Evolutionary conservation across 2,888 invertebrate species (phyloP), one percentile per base, ranked within the genome.

Genomic region (Hybos culiciformis): DNA sequence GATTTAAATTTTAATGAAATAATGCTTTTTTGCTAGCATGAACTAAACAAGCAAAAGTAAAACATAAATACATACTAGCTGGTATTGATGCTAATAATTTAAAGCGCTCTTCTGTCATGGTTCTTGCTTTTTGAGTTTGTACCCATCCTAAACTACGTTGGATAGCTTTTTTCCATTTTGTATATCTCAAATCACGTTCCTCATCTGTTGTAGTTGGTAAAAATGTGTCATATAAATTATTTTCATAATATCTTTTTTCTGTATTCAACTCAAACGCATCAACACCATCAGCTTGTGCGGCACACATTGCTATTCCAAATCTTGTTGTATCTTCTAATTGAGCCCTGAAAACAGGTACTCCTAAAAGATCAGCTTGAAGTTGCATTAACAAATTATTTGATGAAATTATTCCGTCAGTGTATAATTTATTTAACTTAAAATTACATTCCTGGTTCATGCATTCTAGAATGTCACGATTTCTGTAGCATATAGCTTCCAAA

Each of bases 131-230:
- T 61, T 82, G 80, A 5, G 75, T 72, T 1, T 77, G 72, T 17
- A 83, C 83, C 94, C 94, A 94, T 47, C 88, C 86, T 53, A 93
- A 74, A 29, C 90, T 86, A 23, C 92, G 75, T 57, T 90, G 80
- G 3, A 96, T 91, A 0, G 94, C 94, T 78, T 86, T 85, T 68
- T 91, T 92, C 94, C 94, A 94, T 66, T 86, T 84, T 7, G 77
- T 82, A 64, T 88, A 92, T 48, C 91, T 74, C 5, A 77, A 72
- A 59, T 85, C 80, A 43, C 92, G 77, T 60, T 91, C 87, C 61
- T 78, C 78, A 42, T 78, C 76, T 0, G 84, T 80, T 9, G 85
- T 84, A 11, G 83, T 81, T 0, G 91, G 88, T 50, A 83, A 68
- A 67, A 86, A 91, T 19, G 80, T 80, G 56, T 90, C 86, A 29